These are phyloP conservation scores for Alca torda DNA, from an alignment of 2,797 vertebrate species.

Conservation along the genomic window DNA sequence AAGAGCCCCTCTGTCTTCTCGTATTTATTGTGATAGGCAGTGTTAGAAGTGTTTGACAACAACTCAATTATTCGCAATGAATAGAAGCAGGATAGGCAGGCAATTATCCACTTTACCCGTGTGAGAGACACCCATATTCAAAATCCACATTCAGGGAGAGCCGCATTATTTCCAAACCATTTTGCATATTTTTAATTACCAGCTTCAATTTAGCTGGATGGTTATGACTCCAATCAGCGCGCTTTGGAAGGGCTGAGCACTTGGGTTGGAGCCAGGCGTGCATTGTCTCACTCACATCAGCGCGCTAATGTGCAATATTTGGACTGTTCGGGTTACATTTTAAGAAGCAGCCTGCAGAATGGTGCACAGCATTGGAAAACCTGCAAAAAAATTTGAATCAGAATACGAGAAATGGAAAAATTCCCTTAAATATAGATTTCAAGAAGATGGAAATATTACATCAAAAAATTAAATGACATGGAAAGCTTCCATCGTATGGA, in stretches of 20 bases:
- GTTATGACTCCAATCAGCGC: slow-evolving; percentile 60
- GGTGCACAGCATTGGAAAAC: neutral
- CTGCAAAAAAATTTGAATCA: neutral
- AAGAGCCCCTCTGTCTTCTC: slow-evolving; percentile 35
- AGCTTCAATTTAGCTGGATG: slow-evolving; percentile 35
- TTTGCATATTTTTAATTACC: slow-evolving; percentile 73
- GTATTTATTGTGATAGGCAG: slow-evolving; percentile 63
- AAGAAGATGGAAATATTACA: neutral
- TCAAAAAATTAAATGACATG: neutral
- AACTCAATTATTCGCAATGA: slow-evolving; percentile 64
- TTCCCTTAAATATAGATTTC: neutral
- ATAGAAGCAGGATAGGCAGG: slow-evolving; percentile 61
- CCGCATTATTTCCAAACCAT: slow-evolving; percentile 46
- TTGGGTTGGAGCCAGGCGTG: slow-evolving; percentile 28
- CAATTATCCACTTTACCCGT: slow-evolving; percentile 67
- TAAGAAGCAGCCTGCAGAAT: neutral
- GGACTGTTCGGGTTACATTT: neutral
- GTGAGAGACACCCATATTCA: slow-evolving; percentile 62
- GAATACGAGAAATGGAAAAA: neutral
- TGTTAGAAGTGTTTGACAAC: slow-evolving; percentile 69
- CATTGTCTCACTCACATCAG: slow-evolving; percentile 16
- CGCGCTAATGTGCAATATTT: neutral
- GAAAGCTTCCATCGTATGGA: neutral
- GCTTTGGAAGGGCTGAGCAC: slow-evolving; percentile 53
- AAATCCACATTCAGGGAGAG: slow-evolving; percentile 44